Conservation (phyloP, 2,888 invertebrate species). For the Notodonta dromedarius region DNA sequence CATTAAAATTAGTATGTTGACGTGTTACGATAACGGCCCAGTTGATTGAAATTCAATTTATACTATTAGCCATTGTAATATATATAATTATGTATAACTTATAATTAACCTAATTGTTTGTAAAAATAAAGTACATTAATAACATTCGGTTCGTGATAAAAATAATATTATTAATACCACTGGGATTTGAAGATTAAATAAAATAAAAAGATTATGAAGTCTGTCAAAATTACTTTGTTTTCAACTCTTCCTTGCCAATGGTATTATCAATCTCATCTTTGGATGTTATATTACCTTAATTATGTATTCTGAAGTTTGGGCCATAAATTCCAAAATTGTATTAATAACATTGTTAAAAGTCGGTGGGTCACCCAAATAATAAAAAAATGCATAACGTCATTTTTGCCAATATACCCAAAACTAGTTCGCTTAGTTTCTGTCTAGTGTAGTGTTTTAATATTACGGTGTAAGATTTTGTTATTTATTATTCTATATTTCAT, state of each 20-base stretch:
- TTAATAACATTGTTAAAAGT: slow-evolving; percentile 28
- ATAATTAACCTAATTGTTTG: slow-evolving; percentile 2
- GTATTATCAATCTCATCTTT: neutral
- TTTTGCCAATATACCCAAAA: slow-evolving; percentile 66
- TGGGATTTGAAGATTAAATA: slow-evolving; percentile 6
- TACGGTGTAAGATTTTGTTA: slow-evolving; percentile 78
- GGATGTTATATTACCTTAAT: neutral
- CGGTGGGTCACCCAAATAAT: slow-evolving; percentile 28
- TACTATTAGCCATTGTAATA: slow-evolving; percentile 40
- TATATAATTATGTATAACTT: slow-evolving; percentile 25
- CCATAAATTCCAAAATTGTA: slow-evolving; percentile 31
- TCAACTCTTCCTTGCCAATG: neutral
- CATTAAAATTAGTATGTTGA: slow-evolving; percentile 44
- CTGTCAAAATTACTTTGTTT: too few relatives aligned
- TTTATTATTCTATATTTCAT: slow-evolving; percentile 80
- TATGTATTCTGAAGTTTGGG: slow-evolving; percentile 28
- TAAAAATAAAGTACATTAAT: neutral
- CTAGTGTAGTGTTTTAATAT: slow-evolving; percentile 66
- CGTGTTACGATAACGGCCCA: slow-evolving; percentile 37
- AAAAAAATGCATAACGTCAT: slow-evolving; percentile 16
- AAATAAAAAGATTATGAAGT: too few relatives aligned
- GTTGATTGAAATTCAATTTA: slow-evolving; percentile 34
- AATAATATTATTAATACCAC: neutral
- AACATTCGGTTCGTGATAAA: neutral
- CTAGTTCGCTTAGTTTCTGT: slow-evolving; percentile 74